phyloP scores from a whole-genome alignment of 2,113 vertebrate genomes.

The Tetraodon nigroviridis region DNA sequence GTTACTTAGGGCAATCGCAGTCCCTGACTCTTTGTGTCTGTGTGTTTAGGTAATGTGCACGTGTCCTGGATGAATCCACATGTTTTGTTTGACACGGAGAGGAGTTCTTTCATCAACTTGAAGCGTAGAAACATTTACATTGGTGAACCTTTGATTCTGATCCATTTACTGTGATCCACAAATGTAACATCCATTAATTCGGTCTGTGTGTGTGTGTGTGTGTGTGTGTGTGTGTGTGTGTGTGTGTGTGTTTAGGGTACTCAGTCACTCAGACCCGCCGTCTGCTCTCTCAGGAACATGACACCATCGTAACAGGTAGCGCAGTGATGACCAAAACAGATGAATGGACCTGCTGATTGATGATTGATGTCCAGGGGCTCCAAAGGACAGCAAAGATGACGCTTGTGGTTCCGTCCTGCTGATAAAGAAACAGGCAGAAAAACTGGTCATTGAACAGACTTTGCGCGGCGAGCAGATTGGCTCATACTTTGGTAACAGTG shows the following conservation, averaged over 20 bases:
- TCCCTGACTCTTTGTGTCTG: neutral
- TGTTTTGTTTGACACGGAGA: slow-evolving; percentile 3
- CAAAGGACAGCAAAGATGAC: slow-evolving; percentile 65
- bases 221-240: slow-evolving; percentile 22
- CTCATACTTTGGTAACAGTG: slow-evolving; percentile 86
- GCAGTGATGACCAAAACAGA: neutral
- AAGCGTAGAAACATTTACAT: slow-evolving; percentile 49
- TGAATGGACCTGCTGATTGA: neutral
- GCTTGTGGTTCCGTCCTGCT: slow-evolving; percentile 78
- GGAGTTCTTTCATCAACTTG: slow-evolving; percentile 33
- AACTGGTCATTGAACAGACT: slow-evolving; percentile 19
- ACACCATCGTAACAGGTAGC: slow-evolving; percentile 63
- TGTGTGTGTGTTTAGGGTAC: slow-evolving; percentile 51
- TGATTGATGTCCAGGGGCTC: slow-evolving; percentile 73
- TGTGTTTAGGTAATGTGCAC: slow-evolving; percentile 56
- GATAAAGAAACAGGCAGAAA: slow-evolving; percentile 39
- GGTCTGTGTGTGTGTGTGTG: slow-evolving; percentile 4
- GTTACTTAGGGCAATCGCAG: neutral
- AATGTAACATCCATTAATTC: too few species aligned
- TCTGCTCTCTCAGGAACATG: slow-evolving; percentile 47
- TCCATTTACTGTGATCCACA: neutral
- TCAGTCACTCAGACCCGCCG: slow-evolving; percentile 44
- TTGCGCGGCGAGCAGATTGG: slow-evolving; percentile 83
- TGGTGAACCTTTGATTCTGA: slow-evolving; percentile 34
- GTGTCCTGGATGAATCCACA: slow-evolving; percentile 56